These are phyloP conservation scores for Castor canadensis DNA, from an alignment of 2,113 vertebrate genomes.

Conservation along the genomic window DNA sequence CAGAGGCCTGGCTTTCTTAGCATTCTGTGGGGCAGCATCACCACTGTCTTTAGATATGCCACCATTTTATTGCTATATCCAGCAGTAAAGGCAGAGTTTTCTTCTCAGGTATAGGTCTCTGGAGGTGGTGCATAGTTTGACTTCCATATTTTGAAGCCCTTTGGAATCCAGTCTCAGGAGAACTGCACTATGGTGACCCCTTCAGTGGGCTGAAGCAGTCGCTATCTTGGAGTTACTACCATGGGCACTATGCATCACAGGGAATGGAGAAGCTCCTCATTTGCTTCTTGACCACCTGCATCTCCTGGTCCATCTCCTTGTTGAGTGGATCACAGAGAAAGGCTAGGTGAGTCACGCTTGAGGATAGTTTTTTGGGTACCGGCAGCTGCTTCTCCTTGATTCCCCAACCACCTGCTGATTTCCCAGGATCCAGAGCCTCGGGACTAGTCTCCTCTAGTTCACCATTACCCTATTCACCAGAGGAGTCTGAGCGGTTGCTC, in stretches of 20 bases:
- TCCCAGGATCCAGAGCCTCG: background rate
- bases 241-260: constrained; percentile 78
- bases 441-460: constrained; percentile 73
- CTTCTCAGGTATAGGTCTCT: constrained; percentile 89
- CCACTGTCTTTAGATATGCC: constrained; percentile 98
- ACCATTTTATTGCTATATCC: constrained; percentile 99
- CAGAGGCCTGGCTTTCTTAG: constrained; percentile 84
- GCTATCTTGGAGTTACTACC: constrained; percentile 74
- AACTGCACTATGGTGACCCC: constrained; percentile 78
- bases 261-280: constrained; percentile 84
- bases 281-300: constrained; percentile 92
- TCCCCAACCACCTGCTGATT: constrained; percentile 32
- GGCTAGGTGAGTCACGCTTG: constrained; percentile 91
- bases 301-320: constrained; percentile 96
- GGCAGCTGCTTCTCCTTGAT: constrained; percentile 81
- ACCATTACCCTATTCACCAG: constrained; percentile 76
- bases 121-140: constrained; percentile 93
- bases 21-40: constrained; percentile 91
- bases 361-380: constrained; percentile 92
- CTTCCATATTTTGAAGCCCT: constrained; percentile 94
- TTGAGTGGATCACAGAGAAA: constrained; percentile 95
- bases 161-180: constrained; percentile 82
- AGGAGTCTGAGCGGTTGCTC: constrained; percentile 75
- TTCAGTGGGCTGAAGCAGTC: constrained; percentile 72
- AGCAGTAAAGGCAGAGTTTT: constrained; percentile 91